Base-by-base conservation (phyloP, 2,888 invertebrate genomes). In the Lydus trimaculatus region DNA sequence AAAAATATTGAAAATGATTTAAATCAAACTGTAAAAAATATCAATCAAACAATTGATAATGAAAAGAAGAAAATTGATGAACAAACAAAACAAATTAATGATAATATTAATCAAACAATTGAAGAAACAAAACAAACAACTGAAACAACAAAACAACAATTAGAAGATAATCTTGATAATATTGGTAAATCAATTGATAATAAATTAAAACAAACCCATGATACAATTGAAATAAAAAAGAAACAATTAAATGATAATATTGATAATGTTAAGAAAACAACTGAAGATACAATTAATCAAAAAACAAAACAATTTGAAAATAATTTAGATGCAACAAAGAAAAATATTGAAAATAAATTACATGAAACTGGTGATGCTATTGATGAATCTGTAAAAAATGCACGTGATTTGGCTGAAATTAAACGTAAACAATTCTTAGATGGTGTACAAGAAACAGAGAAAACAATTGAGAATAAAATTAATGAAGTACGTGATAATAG, bases 301-400 rank as follows among this genome's bases (percentile, higher is more conserved):
- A 70, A 66, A 64, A 70, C 64, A n/a, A 60, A 60, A 31, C n/a
- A 60, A 25, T 5, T 56, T 15, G 56, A 20, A 20, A 25, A 56
- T 8, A 25, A 25, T 56, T 2, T 25, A 2, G 56, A 56, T 25
- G 9, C 56, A 78, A 88, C 89, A 23, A 86, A 89, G 67, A 84
- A 87, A 23, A 86, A 88, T 13, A 88, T 90, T 60, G 91, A 91
- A 80, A 81, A 87, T 71, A 91, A 91, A 84, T 82, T 91, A 77
- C 88, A 89, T 79, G 88, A 90, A 70, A 87, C 91, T 31, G 90
- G 73, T 62, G 70, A 76, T 31, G 71, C 74, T 15, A 73, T 75
- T 1, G 70, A 73, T 9, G 58, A 64, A 52, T 74, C 67, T 59
- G 76, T 74, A 2, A 63, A 68, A 33, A 65, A 65, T 31, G 71